A percentile compares a stretch with the other conserved stretches of the same genome.
Conservation (phyloP, 2,113 vertebrate species). For the Aspiorhynchus laticeps region DNA sequence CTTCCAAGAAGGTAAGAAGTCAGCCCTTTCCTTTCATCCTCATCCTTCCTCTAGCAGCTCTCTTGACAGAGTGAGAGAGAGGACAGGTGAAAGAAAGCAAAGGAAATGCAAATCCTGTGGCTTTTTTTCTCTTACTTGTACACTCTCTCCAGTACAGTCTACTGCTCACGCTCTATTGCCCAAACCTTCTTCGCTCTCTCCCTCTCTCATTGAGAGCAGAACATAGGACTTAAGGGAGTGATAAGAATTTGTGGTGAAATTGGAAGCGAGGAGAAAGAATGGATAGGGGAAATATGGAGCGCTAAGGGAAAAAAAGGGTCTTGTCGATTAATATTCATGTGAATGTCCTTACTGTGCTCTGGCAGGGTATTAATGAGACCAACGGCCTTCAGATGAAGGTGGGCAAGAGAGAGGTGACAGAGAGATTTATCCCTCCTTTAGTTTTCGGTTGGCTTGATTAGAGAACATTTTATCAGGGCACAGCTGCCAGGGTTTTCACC, state of each 20-base stretch:
- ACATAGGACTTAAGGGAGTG: constrained; percentile 74
- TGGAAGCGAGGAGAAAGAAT: constrained; percentile 65
- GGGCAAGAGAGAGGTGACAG: constrained; percentile 39
- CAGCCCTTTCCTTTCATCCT: constrained; percentile 69
- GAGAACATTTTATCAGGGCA: constrained; percentile 65
- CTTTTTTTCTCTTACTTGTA: constrained; percentile 30
- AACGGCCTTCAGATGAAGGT: constrained; percentile 66
- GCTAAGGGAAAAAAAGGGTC: constrained; percentile 42
- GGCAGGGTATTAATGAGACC: constrained; percentile 71
- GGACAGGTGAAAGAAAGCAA: constrained; percentile 50
- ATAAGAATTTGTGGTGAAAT: constrained; percentile 75
- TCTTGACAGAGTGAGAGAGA: constrained; percentile 55
- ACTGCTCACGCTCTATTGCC: constrained; percentile 27
- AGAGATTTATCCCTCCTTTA: constrained; percentile 60
- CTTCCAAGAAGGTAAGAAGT: constrained; percentile 67
- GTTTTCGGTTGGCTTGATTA: constrained; percentile 69
- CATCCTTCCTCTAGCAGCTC: constrained; percentile 57
- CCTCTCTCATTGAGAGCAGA: constrained; percentile 67
- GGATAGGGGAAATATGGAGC: constrained; percentile 58
- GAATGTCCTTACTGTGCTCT: constrained; percentile 65
- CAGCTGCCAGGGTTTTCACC: constrained; percentile 69
- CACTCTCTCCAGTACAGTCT: constrained; percentile 9
- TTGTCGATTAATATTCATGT: constrained; percentile 76
- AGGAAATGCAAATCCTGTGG: constrained; percentile 69
- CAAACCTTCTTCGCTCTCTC: constrained; percentile 62